Base-by-base conservation (phyloP, 2,797 vertebrate genomes). In the Neosalanx taihuensis region DNA sequence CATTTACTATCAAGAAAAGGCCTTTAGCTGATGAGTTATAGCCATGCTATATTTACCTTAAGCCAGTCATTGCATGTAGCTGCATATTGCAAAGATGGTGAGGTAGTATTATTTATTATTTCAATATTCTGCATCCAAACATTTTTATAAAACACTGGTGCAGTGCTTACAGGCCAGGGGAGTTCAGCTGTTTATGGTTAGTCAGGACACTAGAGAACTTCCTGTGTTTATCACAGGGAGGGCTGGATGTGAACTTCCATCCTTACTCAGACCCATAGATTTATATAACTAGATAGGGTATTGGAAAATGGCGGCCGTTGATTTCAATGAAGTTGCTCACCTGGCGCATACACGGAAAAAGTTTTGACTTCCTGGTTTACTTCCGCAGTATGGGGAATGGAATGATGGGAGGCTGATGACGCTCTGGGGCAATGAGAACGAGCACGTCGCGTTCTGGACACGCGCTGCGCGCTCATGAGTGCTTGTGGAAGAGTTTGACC, bases 181-280 rank as follows among this genome's bases (percentile, higher is more conserved):
- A 72, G 64, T 75, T 70, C 78, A 90, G 89, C 85, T 90, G 89
- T 85, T 89, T 89, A 79, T 79, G 86, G 83, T 89, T 92, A 88
- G 79, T 37, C 68, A 78, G 79, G 88, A 74, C 87, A 87, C 85
- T 79, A 75, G 80, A 76, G 76, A 73, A 82, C 85, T 89, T 88
- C 80, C 86, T 84, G 82, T 90, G 86, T 91, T 92, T 89, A 91
- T 88, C 87, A 84, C 76, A 88, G 81, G 23, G 76, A 56, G 23
- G 56, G 5, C 59, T 70, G 81, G 72, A 85, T 80, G 83, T 83
- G 76, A 86, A 83, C 79, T 77, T 81, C 76, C 82, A 82, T 84
- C 68, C 76, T 76, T 83, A 72, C 69, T 9, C 23, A 58, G n/a
- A n/a, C n/a, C n/a, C n/a, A n/a, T n/a, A n/a, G n/a, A n/a, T n/a